A percentile compares a stretch with the other conserved stretches of the same genome.
phyloP scores from a whole-genome alignment of 2,888 invertebrate species.

The Microdon myrmicae region DNA sequence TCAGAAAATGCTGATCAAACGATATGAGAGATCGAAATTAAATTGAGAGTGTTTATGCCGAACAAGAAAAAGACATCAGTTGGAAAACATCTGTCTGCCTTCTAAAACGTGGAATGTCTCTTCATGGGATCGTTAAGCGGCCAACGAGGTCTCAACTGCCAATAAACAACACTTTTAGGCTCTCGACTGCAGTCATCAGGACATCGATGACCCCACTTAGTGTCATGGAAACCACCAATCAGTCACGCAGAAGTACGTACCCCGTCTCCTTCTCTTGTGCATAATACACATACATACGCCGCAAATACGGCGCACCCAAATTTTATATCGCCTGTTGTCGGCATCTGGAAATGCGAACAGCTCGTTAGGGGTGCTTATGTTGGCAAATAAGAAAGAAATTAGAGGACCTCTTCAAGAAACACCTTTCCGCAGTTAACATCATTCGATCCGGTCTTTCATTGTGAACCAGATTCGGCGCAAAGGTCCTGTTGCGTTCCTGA shows the following conservation, averaged over 20 bases:
- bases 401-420: conserved; percentile 24
- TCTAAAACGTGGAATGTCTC: too few species aligned
- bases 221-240: conserved; percentile 52
- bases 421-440: conserved; percentile 21
- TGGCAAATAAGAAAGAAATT: conserved; percentile 50
- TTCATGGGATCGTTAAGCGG: too few species aligned
- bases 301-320: conserved; percentile 19
- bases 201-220: conserved; percentile 46
- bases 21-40: too few species aligned
- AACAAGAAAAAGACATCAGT: too few species aligned
- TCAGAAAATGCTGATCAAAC: too few species aligned
- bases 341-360: conserved; percentile 6
- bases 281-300: not conserved
- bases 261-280: not conserved
- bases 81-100: conserved; percentile 28
- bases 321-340: conserved; percentile 46
- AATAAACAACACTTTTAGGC: conserved; percentile 31
- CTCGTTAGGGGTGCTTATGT: conserved; percentile 25
- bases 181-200: conserved; percentile 18
- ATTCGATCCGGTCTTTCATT: conserved; percentile 20
- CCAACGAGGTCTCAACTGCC: conserved; percentile 31
- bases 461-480: conserved; percentile 6
- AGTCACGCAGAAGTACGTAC: conserved; percentile 45
- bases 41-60: too few species aligned
- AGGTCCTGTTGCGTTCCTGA: conserved; percentile 32